These are phyloP conservation scores for Drosophila nasuta DNA, from an alignment of 1,140 invertebrate species.

Conservation along the genomic window DNA sequence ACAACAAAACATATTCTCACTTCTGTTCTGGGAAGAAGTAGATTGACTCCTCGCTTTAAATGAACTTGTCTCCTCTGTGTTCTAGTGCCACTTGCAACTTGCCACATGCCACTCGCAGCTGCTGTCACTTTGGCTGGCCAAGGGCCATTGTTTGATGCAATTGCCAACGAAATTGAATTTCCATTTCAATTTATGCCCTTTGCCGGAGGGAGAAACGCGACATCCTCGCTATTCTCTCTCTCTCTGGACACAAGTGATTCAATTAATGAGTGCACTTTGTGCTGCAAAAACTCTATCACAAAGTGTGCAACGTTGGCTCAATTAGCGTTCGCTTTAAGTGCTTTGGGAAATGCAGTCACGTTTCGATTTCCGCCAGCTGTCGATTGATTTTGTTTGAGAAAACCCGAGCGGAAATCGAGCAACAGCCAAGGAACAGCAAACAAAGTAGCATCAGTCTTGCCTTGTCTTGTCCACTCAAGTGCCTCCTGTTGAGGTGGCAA, in stretches of 20 bases:
- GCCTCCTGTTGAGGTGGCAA: slow-evolving; percentile 15
- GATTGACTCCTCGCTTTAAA: too few species aligned
- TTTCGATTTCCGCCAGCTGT: slow-evolving; percentile 38
- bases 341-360: slow-evolving; percentile 39
- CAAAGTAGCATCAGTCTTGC: not conserved
- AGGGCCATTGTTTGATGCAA: slow-evolving; percentile 22
- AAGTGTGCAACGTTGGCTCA: not conserved
- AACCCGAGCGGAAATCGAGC: slow-evolving; percentile 23
- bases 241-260: slow-evolving; percentile 40
- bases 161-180: slow-evolving; percentile 20
- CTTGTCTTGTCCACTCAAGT: slow-evolving; percentile 10
- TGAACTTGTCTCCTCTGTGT: too few species aligned
- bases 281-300: slow-evolving; percentile 27
- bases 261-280: slow-evolving; percentile 50
- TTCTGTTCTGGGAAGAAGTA: too few species aligned
- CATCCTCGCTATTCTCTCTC: not conserved
- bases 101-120: too few species aligned
- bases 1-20: too few species aligned
- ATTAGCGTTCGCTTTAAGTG: slow-evolving; percentile 33
- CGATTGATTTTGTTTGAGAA: slow-evolving; percentile 18
- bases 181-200: slow-evolving; percentile 36
- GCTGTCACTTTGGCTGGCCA: not conserved
- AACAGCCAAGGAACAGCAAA: not conserved
- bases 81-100: too few species aligned
- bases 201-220: not conserved